Evolutionary conservation across 2,888 invertebrate genomes (phyloP), one percentile per base, ranked within the genome.

Genomic region (Temnothorax rugatulus): DNA sequence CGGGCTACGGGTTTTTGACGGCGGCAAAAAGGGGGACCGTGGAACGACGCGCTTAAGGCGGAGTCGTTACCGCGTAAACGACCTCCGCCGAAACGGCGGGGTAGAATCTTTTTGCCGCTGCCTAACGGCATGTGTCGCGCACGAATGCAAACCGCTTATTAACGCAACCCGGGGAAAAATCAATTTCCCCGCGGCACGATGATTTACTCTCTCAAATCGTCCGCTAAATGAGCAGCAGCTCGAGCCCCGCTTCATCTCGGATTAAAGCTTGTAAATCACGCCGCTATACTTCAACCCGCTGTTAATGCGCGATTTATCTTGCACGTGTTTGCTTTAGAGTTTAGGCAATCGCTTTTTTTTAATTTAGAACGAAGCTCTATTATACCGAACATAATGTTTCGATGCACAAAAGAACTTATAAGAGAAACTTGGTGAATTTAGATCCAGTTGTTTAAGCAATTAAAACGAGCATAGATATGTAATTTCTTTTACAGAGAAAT

Each of bases 1-100:
- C 38, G 44, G 11, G 21, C 77, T 34, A 47, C 21, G 68, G 61
- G 52, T 34, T 83, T 83, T 68, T 50, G 50, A 59, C 68, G 81
- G 38, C 25, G 41, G 47, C 41, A 68, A 69, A 83, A 81, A 68
- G 68, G 59, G 59, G 69, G 54, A 82, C 50, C 61, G 68, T 57
- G 79, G n/a, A 57, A 79, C 57, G 76, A 82, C 81, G 81, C 81
- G 81, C 73, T 82, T 50, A 61, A 75, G 76, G 50, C 76, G 38
- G 50, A 61, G 79, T 71, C 73, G 79, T 79, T 79, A 68, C 68
- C 54, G 54, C 41, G 41, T 68, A 68, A 79, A 79, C 73, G 57
- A 79, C 57, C 57, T 57, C 2, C 57, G 44, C 57, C 57, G 44
- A 73, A 68, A 59, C 57, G 29, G 44, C 73, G 21, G 79, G 59